Base-by-base conservation (phyloP, 2,113 vertebrate species). In the Turnix velox region DNA sequence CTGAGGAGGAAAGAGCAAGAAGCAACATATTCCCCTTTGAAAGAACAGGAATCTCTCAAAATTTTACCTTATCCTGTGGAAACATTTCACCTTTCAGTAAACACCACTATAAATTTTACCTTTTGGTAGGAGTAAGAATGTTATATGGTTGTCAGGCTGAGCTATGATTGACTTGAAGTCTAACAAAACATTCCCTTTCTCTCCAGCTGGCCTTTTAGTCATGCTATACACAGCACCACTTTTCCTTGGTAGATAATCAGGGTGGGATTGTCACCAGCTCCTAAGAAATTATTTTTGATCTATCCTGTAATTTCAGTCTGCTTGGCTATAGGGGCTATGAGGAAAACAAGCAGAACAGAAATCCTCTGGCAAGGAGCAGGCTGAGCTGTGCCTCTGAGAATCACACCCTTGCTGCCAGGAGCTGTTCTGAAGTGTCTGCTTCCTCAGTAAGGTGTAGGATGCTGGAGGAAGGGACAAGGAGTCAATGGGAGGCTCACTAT, bases 161-260 rank as follows among this genome's bases (percentile, higher is more conserved):
- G 58, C 18, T 69, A 46, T 94, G 96, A 93, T 69, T 94, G 95
- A 95, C 91, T 85, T 54, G 66, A 81, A 85, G 71, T 73, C 87
- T 78, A 88, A 89, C 81, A 93, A 93, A 91, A 91, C 79, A 88
- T 77, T 91, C 48, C 35, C 23, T 71, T 83, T 20, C 48, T 84
- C 86, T 92, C 87, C 81, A 55, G 24, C 55, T 4, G 18, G 66
- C 16, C 18, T 54, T 86, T 80, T 82, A 93, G 84, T 59, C 59
- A 82, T 0, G 0, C 35, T 91, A 19, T 23, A 30, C 48, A 28
- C 37, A 54, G 39, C 2, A 3, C n/a, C 6, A 2, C 15, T 87
- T 81, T 66, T 66, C 62, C 63, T 93, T 91, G 85, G 75, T 65
- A 87, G 84, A 83, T 62, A 76, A 68, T 17, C 4, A 55, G 27